Evolutionary conservation across 2,888 invertebrate genomes (phyloP).

Genomic region (Chalcosyrphus nemorum): DNA sequence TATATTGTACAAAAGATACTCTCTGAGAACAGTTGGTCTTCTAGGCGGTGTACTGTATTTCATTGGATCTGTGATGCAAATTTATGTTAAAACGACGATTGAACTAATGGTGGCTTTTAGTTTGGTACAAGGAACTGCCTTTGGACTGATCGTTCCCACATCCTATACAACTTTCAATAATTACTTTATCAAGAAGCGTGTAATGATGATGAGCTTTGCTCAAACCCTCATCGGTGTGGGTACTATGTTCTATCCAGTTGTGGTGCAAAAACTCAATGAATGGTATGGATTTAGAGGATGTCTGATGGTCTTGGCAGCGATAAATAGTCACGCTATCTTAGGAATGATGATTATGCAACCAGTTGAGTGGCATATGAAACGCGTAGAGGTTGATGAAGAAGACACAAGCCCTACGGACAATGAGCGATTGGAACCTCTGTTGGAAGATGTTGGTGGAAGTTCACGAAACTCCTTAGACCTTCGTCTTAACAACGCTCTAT

Average conservation of each 20-base stretch:
- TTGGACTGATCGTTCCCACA: conserved; percentile 89
- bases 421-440: conserved; percentile 39
- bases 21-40: conserved; percentile 87
- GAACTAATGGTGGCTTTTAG: conserved; percentile 87
- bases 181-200: conserved; percentile 87
- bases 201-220: conserved; percentile 89
- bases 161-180: conserved; percentile 89
- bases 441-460: not conserved
- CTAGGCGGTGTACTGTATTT: conserved; percentile 86
- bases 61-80: conserved; percentile 85
- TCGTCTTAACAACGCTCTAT: conserved; percentile 24
- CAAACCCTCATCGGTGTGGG: conserved; percentile 88
- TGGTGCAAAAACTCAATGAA: conserved; percentile 85
- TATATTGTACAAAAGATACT: conserved; percentile 86
- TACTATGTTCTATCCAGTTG: conserved; percentile 87
- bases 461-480: conserved; percentile 12
- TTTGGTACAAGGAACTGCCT: conserved; percentile 87
- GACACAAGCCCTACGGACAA: conserved; percentile 27
- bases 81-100: conserved; percentile 85
- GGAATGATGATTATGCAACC: conserved; percentile 89
- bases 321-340: conserved; percentile 86
- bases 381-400: conserved; percentile 82
- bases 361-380: conserved; percentile 87
- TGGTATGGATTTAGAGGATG: conserved; percentile 89
- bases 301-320: conserved; percentile 85